These are phyloP conservation scores for Falco rusticolus DNA, from an alignment of 2,797 vertebrate genomes.

Conservation along the genomic window DNA sequence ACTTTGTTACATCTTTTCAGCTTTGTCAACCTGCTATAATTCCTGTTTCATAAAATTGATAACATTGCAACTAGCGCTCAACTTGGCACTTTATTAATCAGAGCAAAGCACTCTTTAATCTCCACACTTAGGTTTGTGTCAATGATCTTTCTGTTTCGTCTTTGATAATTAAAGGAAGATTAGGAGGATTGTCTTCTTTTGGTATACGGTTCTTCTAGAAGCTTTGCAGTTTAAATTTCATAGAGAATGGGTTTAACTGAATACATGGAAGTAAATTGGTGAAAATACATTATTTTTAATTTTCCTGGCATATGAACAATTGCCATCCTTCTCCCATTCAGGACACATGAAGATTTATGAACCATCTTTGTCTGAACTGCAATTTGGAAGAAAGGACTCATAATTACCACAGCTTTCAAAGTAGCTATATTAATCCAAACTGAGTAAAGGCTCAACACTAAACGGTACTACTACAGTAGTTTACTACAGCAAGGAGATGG, in stretches of 20 bases:
- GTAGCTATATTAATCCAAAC: not conserved
- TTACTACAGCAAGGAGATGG: not conserved
- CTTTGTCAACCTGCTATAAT: not conserved
- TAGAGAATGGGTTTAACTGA: not conserved
- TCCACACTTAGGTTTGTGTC: not conserved
- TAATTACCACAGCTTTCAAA: not conserved
- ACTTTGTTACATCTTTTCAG: not conserved
- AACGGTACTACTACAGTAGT: not conserved
- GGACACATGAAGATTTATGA: not conserved
- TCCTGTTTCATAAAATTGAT: not conserved
- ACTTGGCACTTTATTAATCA: not conserved
- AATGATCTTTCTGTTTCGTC: not conserved
- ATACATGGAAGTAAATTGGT: not conserved
- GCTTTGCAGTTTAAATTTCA: not conserved
- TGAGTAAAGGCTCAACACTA: not conserved
- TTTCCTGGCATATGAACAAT: not conserved
- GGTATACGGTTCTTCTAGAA: not conserved
- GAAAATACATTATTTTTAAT: not conserved
- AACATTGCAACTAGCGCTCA: not conserved
- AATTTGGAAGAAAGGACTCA: not conserved
- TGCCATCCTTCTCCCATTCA: not conserved
- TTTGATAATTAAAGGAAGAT: not conserved
- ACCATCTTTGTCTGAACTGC: not conserved
- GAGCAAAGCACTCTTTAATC: not conserved
- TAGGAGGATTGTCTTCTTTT: not conserved